phyloP scores from a whole-genome alignment of 1,140 invertebrate genomes.

The Hyposmocoma kahamanoa region DNA sequence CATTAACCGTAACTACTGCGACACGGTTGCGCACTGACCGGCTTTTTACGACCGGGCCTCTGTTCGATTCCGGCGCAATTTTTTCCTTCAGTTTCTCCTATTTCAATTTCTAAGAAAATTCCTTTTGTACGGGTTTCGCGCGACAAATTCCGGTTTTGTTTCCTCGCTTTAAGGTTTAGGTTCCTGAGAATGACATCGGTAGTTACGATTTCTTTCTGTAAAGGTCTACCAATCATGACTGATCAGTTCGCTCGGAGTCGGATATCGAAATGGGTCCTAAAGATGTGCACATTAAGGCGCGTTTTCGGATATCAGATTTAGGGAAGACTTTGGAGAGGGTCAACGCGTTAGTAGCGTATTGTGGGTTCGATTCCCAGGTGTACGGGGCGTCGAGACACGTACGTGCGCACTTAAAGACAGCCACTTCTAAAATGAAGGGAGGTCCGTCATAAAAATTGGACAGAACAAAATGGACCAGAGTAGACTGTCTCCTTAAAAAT shows the following conservation, averaged over 20 bases:
- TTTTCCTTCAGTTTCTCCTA: constrained; percentile 41
- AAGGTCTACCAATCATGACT: constrained; percentile 47
- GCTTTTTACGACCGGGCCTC: constrained; percentile 48
- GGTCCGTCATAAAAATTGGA: constrained; percentile 68
- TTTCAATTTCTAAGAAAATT: constrained; percentile 62
- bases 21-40: constrained; percentile 48
- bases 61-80: constrained; percentile 41
- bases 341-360: constrained; percentile 58
- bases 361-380: constrained; percentile 70
- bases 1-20: constrained; percentile 63
- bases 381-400: constrained; percentile 53
- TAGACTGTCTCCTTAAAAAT: no score
- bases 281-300: constrained; percentile 8
- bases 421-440: constrained; percentile 65
- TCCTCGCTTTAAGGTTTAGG: constrained; percentile 18
- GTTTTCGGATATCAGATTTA: constrained; percentile 18
- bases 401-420: constrained; percentile 61
- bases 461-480: constrained; percentile 36
- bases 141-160: neutral
- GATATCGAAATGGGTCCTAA: neutral
- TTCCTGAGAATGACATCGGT: constrained; percentile 14
- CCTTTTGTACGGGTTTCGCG: constrained; percentile 19
- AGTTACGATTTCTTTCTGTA: constrained; percentile 30
- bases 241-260: constrained; percentile 30
- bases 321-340: constrained; percentile 24